A percentile compares a stretch with the other conserved stretches of the same genome.
Conservation (phyloP, 2,797 vertebrate species). For the Hypotaenidia okinawae region DNA sequence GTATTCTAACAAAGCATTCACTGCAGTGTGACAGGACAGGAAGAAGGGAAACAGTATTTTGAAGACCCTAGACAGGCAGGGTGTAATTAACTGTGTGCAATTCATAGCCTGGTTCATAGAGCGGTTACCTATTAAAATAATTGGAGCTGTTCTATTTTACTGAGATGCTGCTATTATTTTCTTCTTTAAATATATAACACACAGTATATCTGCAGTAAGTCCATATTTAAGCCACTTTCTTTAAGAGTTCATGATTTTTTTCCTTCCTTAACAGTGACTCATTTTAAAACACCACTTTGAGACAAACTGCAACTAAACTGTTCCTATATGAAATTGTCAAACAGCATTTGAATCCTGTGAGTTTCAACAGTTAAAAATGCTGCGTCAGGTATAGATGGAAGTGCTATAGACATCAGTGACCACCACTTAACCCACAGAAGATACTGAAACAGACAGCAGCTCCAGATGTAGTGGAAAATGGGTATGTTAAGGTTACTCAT, state of each 20-base stretch:
- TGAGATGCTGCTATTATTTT: conserved; percentile 15
- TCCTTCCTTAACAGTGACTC: not conserved
- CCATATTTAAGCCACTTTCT: not conserved
- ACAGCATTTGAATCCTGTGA: not conserved
- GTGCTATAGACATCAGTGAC: not conserved
- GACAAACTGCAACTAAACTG: not conserved
- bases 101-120: not conserved
- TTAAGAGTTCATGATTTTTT: not conserved
- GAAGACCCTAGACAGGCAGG: not conserved
- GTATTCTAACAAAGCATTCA: not conserved
- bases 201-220: not conserved
- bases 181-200: conserved; percentile 13
- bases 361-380: conserved; percentile 8
- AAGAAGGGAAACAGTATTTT: conserved; percentile 7
- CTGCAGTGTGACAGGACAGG: not conserved
- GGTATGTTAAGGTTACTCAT: not conserved
- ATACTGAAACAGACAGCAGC: not conserved
- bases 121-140: conserved; percentile 44
- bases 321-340: not conserved
- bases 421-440: not conserved
- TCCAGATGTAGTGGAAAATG: not conserved
- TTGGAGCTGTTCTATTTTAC: conserved; percentile 40
- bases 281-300: conserved; percentile 19
- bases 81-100: conserved; percentile 15
- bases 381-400: not conserved